A percentile compares a stretch with the other conserved stretches of the same genome.
These are phyloP conservation scores for Danio rerio DNA, from an alignment of 2,113 vertebrate genomes.

Conservation along the genomic window GRCz12tu NC_133187.1:32451001-32451500, in stretches of 20 bases:
- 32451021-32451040: conserved; percentile 50
- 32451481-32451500: conserved; percentile 67
- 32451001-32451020: background rate
- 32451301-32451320: conserved; percentile 73
- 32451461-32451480: conserved; percentile 75
- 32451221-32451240: conserved; percentile 72
- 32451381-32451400: conserved; percentile 74
- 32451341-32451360: conserved; percentile 75
- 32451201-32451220: conserved; percentile 73
- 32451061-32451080: background rate
- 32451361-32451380: conserved; percentile 74
- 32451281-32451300: background rate
- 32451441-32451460: conserved; percentile 72
- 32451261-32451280: background rate
- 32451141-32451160: conserved; percentile 66
- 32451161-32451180: conserved; percentile 71
- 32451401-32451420: conserved; percentile 75
- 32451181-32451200: conserved; percentile 72
- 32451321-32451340: conserved; percentile 69
- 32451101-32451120: background rate
- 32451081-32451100: background rate
- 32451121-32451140: conserved; percentile 63
- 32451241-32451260: background rate
- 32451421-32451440: conserved; percentile 67
- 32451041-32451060: conserved; percentile 56